Conservation (phyloP, 2,113 vertebrate genomes). For the Phycodurus eques region DNA sequence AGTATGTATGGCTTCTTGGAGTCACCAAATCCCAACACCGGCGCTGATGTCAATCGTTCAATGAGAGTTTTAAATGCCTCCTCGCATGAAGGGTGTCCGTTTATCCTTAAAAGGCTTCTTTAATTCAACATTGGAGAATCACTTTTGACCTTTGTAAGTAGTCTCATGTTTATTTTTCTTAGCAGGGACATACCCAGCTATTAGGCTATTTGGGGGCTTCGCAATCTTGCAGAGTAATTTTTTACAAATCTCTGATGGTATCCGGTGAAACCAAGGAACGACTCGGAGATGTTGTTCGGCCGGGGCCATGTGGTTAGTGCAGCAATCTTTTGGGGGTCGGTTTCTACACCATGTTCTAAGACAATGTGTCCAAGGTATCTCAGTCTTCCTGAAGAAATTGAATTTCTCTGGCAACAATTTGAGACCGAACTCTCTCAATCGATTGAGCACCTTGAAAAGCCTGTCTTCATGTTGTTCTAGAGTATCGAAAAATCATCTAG, state of each 20-base stretch:
- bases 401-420: constrained; percentile 13
- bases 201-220: neutral
- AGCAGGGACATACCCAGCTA: neutral
- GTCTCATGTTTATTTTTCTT: neutral
- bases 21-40: constrained; percentile 14
- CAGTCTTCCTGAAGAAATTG: neutral
- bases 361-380: constrained; percentile 18
- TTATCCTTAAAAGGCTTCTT: neutral
- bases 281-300: neutral
- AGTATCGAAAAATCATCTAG: neutral
- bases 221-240: neutral
- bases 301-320: constrained; percentile 5
- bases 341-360: neutral
- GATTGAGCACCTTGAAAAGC: neutral
- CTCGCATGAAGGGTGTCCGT: neutral
- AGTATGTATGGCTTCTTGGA: neutral
- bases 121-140: neutral
- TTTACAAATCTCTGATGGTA: neutral
- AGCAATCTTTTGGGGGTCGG: constrained; percentile 12
- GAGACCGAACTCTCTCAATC: neutral
- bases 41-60: neutral
- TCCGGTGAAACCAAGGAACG: neutral
- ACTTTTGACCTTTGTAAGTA: neutral
- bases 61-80: neutral
- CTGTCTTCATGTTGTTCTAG: neutral